Evolutionary conservation across 2,113 vertebrate genomes (phyloP).

Genomic region (Gobiocypris rarus): DNA sequence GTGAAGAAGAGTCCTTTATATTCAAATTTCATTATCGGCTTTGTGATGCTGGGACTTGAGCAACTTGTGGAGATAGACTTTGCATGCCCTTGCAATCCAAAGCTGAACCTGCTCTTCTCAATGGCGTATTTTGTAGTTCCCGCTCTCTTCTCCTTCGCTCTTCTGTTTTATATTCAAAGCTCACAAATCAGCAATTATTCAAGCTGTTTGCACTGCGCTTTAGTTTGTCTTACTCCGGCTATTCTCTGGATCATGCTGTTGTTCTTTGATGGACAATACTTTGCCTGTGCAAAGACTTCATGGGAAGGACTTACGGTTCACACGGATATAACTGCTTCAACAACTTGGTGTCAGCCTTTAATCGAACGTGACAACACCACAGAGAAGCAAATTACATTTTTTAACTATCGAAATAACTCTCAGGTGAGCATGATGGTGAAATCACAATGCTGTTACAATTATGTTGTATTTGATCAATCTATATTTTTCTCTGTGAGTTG

Average conservation of each 20-base stretch:
- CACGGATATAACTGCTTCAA: conserved; percentile 17
- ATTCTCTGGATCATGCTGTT: conserved; percentile 9
- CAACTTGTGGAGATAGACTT: conserved; percentile 27
- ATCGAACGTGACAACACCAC: background rate
- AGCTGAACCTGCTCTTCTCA: background rate
- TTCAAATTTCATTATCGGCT: conserved; percentile 13
- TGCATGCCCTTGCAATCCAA: conserved; percentile 10
- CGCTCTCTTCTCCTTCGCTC: background rate
- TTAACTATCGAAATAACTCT: conserved; percentile 21
- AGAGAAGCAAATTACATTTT: conserved; percentile 19
- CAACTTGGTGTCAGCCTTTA: conserved; percentile 23
- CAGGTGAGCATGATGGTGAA: background rate
- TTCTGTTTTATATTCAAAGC: background rate
- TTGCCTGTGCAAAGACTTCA: conserved; percentile 16
- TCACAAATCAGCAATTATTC: conserved; percentile 10
- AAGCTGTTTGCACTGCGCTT: conserved; percentile 7
- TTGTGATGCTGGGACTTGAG: conserved; percentile 21
- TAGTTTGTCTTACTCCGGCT: background rate
- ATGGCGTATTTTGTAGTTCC: conserved; percentile 13
- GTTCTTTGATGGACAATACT: conserved; percentile 23
- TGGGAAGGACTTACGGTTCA: conserved; percentile 18
- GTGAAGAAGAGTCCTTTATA: conserved; percentile 26
- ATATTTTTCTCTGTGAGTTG: too few species aligned
- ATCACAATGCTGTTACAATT: background rate
- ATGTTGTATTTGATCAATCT: background rate